Conservation (phyloP, 1,140 invertebrate species). For the Neuroterus valhalla region DNA sequence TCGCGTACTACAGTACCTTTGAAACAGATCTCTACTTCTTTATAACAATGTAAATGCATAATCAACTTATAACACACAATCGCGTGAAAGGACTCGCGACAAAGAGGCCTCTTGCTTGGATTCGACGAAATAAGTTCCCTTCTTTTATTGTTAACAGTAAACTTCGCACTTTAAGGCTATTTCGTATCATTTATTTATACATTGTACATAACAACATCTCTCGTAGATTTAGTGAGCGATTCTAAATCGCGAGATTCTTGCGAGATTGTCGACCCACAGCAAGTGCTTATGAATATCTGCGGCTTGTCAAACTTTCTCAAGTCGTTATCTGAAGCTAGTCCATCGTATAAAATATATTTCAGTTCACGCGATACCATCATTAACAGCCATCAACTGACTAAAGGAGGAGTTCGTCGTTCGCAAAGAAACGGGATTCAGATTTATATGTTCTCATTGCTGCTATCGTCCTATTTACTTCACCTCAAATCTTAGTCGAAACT, state of each 20-base stretch:
- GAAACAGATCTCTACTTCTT: not conserved
- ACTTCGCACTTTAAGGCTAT: not conserved
- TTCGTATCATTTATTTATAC: slow-evolving; percentile 8
- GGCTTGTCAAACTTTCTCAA: slow-evolving; percentile 55
- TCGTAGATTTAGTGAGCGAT: not conserved
- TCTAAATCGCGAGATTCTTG: slow-evolving; percentile 21
- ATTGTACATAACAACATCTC: slow-evolving; percentile 3
- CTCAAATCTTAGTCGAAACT: slow-evolving; percentile 3
- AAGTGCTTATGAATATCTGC: slow-evolving; percentile 54
- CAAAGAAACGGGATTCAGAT: slow-evolving; percentile 17
- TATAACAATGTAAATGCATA: too few species aligned
- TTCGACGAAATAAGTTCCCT: not conserved
- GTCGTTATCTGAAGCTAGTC: slow-evolving; percentile 64
- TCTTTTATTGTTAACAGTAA: not conserved
- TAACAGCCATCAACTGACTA: slow-evolving; percentile 50
- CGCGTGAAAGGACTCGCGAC: too few species aligned
- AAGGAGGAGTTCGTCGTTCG: slow-evolving; percentile 36
- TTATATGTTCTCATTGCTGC: slow-evolving; percentile 20
- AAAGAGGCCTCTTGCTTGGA: not conserved
- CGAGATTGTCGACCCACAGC: slow-evolving; percentile 46
- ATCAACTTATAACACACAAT: not conserved
- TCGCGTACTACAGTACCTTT: not conserved
- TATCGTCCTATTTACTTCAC: slow-evolving; percentile 14
- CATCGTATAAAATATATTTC: slow-evolving; percentile 63
- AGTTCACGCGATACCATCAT: slow-evolving; percentile 54